Evolutionary conservation across 2,797 vertebrate genomes (phyloP).

Genomic region (Coracias cyanogaster): DNA sequence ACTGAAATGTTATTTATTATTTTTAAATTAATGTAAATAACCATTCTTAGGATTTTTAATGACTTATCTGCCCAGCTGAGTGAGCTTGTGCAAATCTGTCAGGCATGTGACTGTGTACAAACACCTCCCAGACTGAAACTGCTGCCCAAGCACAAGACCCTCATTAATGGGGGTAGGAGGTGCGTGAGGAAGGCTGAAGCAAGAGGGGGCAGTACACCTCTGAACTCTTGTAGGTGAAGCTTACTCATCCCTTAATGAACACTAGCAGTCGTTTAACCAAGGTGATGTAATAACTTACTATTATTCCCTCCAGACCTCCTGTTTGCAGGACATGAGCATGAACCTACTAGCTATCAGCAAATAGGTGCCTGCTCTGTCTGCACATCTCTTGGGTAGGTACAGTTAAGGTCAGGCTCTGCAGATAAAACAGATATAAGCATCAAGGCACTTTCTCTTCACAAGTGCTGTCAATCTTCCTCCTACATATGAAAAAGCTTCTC

Average conservation of each 20-base stretch:
- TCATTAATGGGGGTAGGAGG: fast-evolving
- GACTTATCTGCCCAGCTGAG: neutral
- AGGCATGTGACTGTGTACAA: neutral
- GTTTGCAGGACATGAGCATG: neutral
- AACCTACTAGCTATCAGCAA: neutral
- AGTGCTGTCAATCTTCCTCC: neutral
- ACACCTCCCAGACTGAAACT: neutral
- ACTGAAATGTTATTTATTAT: neutral
- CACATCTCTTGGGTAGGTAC: neutral
- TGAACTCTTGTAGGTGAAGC: neutral
- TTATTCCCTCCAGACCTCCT: neutral
- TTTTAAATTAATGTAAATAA: neutral
- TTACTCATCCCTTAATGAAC: neutral
- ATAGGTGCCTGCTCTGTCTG: neutral
- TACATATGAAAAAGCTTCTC: neutral
- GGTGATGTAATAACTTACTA: neutral
- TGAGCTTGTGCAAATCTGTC: neutral
- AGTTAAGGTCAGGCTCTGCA: neutral
- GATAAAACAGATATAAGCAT: neutral
- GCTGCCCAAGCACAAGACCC: neutral
- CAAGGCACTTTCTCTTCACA: neutral
- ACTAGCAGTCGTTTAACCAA: neutral
- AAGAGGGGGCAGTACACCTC: neutral
- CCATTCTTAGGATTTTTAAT: neutral
- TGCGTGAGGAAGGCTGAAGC: neutral